These are phyloP conservation scores for Drosophila auraria DNA, from an alignment of 1,140 invertebrate genomes.

Conservation along the genomic window DNA sequence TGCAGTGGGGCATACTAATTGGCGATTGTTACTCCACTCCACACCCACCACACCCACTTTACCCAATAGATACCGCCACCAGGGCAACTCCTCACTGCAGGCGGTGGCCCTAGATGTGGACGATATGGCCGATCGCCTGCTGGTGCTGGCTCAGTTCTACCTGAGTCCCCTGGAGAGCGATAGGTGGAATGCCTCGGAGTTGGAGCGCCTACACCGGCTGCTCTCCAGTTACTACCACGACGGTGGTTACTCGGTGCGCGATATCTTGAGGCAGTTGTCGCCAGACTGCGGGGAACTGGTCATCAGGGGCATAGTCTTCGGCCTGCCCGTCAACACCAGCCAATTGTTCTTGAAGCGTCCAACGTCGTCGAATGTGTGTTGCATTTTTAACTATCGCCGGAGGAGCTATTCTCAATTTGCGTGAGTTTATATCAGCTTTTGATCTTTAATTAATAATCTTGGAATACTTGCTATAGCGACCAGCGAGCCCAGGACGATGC, in stretches of 20 bases:
- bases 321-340: constrained; percentile 61
- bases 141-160: constrained; percentile 67
- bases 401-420: constrained; percentile 57
- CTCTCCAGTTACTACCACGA: constrained; percentile 65
- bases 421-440: constrained; percentile 32
- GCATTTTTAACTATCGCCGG: constrained; percentile 78
- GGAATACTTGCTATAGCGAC: constrained; percentile 8
- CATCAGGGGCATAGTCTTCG: constrained; percentile 67
- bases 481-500: constrained; percentile 48
- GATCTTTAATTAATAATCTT: not conserved
- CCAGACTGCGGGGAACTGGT: constrained; percentile 74
- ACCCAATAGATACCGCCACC: constrained; percentile 62
- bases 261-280: constrained; percentile 67
- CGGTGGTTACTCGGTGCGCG: constrained; percentile 65
- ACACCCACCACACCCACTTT: constrained; percentile 14
- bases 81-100: constrained; percentile 39
- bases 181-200: constrained; percentile 37
- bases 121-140: constrained; percentile 63
- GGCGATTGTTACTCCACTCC: constrained; percentile 21
- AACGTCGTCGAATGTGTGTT: constrained; percentile 76
- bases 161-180: constrained; percentile 58
- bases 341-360: constrained; percentile 66
- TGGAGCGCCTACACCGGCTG: constrained; percentile 62
- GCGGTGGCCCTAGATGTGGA: constrained; percentile 43
- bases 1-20: constrained; percentile 63